Conservation (phyloP, 2,888 invertebrate species). For the Tachystola acroxantha region DNA sequence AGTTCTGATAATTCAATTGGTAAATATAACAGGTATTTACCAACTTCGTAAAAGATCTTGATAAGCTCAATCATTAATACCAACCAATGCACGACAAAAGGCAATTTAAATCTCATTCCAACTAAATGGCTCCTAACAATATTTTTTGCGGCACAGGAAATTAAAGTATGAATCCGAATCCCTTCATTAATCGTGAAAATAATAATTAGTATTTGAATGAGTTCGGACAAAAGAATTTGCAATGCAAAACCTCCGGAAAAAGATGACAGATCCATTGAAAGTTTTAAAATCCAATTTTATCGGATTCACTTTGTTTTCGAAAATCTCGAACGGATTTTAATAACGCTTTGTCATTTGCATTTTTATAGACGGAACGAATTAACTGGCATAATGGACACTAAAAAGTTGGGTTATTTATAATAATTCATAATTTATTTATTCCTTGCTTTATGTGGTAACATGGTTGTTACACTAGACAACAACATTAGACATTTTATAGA, state of each 20-base stretch:
- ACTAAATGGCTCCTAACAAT: slow-evolving; percentile 36
- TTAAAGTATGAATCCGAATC: slow-evolving; percentile 43
- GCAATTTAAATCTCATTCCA: slow-evolving; percentile 50
- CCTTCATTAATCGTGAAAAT: slow-evolving; percentile 45
- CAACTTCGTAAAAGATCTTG: slow-evolving; percentile 27
- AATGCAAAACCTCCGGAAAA: slow-evolving; percentile 23
- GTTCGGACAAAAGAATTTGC: slow-evolving; percentile 40
- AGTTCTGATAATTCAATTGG: slow-evolving; percentile 18
- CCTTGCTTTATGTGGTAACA: no score
- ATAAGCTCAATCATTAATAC: slow-evolving; percentile 41
- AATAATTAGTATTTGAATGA: slow-evolving; percentile 48
- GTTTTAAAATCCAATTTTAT: slow-evolving; percentile 38
- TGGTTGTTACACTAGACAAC: no score
- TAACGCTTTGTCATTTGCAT: slow-evolving; percentile 32
- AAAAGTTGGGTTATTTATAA: slow-evolving; percentile 2
- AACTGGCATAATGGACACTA: slow-evolving; percentile 3
- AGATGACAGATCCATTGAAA: slow-evolving; percentile 36
- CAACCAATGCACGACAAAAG: slow-evolving; percentile 48
- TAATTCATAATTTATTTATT: no score
- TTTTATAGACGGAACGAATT: slow-evolving; percentile 21
- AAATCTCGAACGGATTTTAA: slow-evolving; percentile 29
- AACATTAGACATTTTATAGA: no score
- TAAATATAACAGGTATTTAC: neutral
- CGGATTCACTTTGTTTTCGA: slow-evolving; percentile 25
- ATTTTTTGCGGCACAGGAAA: slow-evolving; percentile 37